Evolutionary conservation across 1,140 invertebrate species (phyloP), one percentile per base, ranked within the genome.

Genomic region (Drosophila pachea): DNA sequence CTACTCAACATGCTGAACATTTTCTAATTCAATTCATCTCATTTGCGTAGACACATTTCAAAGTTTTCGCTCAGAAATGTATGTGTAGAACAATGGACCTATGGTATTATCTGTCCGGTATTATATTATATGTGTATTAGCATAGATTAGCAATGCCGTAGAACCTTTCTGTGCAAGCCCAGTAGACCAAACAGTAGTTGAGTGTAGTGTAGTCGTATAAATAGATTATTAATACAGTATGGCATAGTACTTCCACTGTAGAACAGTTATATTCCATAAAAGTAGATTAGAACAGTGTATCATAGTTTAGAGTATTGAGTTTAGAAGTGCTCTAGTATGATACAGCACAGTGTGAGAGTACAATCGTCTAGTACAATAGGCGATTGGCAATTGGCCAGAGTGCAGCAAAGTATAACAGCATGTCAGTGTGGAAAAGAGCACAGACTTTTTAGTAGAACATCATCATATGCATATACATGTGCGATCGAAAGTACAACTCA

Each of bases 21-120:
- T 22, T 22, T 22, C 3, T 2, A 22, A 22, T 56, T 55, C 29
- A 43, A 52, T 50, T 59, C 52, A 42, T n/a, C n/a, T n/a, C n/a
- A 55, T 56, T 68, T 52, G 48, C 50, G 67, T 63, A 75, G 63
- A 1, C 22, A 22, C 22, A 22, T 22, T 22, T 22, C 22, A 1
- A 1, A 22, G 3, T 22, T 22, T 22, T 22, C 3, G 22, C 22
- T 22, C 22, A 22, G 22, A 22, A 22, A 22, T 22, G 3, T 3
- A 22, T 22, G 3, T 22, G 22, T 22, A 22, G 22, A 22, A 22
- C 22, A 22, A 22, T 22, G 22, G 3, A 22, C 22, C 22, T 22
- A 22, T 22, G 22, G 22, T 22, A 22, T 22, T 22, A 22, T 22
- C 22, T 22, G 22, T 22, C 22, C 22, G 22, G 22, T 22, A 22